Evolutionary conservation across 1,140 invertebrate species (phyloP).

Genomic region (Brevipalpus yothersi): DNA sequence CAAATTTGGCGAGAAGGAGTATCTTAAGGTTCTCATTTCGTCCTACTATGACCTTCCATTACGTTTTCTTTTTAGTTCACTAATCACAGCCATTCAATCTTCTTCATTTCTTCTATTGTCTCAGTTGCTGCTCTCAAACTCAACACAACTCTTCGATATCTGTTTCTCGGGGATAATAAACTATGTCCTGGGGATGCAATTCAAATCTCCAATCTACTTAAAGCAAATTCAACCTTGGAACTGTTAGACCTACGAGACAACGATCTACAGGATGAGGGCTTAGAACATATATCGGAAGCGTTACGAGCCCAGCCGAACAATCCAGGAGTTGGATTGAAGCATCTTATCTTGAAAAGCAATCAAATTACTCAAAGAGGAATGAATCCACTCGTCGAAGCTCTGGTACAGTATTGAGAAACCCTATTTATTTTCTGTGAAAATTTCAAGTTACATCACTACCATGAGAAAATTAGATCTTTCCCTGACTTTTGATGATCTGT

Average conservation of each 20-base stretch:
- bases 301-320: slow-evolving; percentile 9
- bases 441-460: too few relatives aligned
- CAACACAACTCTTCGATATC: slow-evolving; percentile 47
- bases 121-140: slow-evolving; percentile 49
- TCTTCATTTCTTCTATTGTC: slow-evolving; percentile 11
- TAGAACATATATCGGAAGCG: slow-evolving; percentile 13
- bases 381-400: slow-evolving; percentile 30
- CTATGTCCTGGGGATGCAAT: slow-evolving; percentile 44
- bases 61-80: not conserved
- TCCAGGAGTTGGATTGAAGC: slow-evolving; percentile 33
- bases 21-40: too few relatives aligned
- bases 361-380: slow-evolving; percentile 45
- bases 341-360: slow-evolving; percentile 63
- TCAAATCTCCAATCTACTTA: slow-evolving; percentile 42
- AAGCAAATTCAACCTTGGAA: slow-evolving; percentile 39
- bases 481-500: too few relatives aligned
- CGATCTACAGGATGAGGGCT: slow-evolving; percentile 18
- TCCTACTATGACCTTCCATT: not conserved
- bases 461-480: too few relatives aligned
- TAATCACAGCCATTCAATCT: not conserved
- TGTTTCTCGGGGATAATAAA: slow-evolving; percentile 57
- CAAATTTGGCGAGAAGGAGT: too few relatives aligned
- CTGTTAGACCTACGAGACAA: slow-evolving; percentile 44
- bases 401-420: slow-evolving; percentile 23
- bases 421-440: too few relatives aligned